phyloP scores from a whole-genome alignment of 1,140 invertebrate genomes.

The Ostrea edulis region DNA sequence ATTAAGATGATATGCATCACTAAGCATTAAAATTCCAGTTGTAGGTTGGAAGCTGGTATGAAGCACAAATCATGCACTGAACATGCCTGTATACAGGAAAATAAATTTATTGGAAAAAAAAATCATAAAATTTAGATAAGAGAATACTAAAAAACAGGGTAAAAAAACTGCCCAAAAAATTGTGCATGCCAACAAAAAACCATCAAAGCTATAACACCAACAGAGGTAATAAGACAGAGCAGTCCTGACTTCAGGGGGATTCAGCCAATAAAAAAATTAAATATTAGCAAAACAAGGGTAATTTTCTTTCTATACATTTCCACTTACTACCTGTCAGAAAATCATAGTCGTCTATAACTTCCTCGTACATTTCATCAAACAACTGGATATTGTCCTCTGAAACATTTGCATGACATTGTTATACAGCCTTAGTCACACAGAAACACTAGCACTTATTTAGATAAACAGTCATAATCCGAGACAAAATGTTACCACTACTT shows the following conservation, averaged over 20 bases:
- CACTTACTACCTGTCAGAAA: constrained; percentile 38
- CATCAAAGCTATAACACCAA: background rate
- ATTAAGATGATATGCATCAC: too few relatives aligned
- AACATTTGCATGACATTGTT: constrained; percentile 38
- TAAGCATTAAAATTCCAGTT: too few relatives aligned
- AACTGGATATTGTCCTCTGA: constrained; percentile 68
- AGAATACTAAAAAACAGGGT: too few relatives aligned
- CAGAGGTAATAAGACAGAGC: background rate
- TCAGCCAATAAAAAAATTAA: background rate
- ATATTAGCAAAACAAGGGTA: background rate
- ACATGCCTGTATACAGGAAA: background rate
- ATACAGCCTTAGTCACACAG: constrained; percentile 1
- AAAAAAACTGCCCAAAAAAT: background rate
- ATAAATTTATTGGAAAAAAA: background rate
- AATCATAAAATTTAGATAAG: too few relatives aligned
- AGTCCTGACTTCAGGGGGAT: background rate
- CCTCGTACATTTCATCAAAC: constrained; percentile 67
- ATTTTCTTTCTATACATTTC: background rate
- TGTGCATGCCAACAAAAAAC: background rate
- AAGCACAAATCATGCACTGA: background rate
- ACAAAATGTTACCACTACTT: background rate
- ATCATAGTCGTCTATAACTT: constrained; percentile 60
- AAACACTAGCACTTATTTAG: background rate
- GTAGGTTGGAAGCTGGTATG: too few relatives aligned
- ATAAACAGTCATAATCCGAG: background rate